Base-by-base conservation (phyloP, 64 coral and sea anemone species). In the Pocillopora damicornis region DNA sequence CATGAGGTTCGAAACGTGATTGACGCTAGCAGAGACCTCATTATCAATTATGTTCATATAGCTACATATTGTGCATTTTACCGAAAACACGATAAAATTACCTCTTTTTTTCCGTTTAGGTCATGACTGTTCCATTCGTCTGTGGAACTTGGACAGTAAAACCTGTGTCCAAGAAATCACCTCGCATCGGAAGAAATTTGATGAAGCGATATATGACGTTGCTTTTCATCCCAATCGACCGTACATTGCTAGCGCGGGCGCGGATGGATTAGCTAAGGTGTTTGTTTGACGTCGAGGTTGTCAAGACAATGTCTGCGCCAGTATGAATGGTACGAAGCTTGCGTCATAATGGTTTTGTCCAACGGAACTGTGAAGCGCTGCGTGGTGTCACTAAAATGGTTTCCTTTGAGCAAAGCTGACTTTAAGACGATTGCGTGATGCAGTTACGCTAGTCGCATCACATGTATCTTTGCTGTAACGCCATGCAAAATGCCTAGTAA, bases 101-200 rank as follows among this genome's bases (percentile, higher is more conserved):
- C 15, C 38, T 12, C 15, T 77, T 77, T 34, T 82, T 11, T 84
- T 75, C 37, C 22, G 88, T 73, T 17, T 62, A 99, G 97, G 97
- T 91, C 97, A 99, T 58, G 97, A 99, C 66, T 99, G 97, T 58
- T 99, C 97, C 30, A 99, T 99, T 81, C 90, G 97, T 56, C 93
- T 99, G 12, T 99, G 97, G 97, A 99, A 99, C 72, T 88, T 99
- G 37, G 97, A 99, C 59, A 95, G 75, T 61, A 99, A 95, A 78
- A 99, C 97, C 0, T 99, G 97, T 35, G 97, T 99, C 58, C 97
- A 99, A 63, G 97, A 99, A 90, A 99, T 99, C 64, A 99, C 97
- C 0, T 99, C 97, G 58, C 97, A 99, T 82, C 88, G 97, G 34
- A 99, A 99, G 79, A 99, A 99, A 86, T 99, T 99, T 82, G 97